Base-by-base conservation (phyloP, 2,888 invertebrate species). In the Kuschelorhynchus macadamiae region DNA sequence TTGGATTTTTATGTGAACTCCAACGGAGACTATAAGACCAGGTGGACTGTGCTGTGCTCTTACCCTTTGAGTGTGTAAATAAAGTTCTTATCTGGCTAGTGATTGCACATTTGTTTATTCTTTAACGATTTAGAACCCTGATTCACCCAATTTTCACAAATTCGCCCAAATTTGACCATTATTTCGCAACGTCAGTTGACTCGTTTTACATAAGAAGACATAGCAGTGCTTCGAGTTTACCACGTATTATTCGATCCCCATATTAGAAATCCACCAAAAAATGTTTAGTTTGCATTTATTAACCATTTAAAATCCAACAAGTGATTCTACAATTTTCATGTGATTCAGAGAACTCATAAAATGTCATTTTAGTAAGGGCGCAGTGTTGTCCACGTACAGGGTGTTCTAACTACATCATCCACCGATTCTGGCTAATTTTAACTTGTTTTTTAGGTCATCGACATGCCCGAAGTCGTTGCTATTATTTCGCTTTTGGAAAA, bases 401-500 rank as follows among this genome's bases (percentile, higher is more conserved):
- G 74, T 75, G 74, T 73, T 70, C 59, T 60, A 67, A 56, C 63
- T 52, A 66, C 61, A 52, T 56, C 42, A 47, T 56, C 49, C 39
- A 14, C 17, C n/a, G 12, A 44, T 55, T 68, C 55, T 36, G 14
- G 32, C 61, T 67, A 72, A 69, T 72, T 73, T 61, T 52, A 63
- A 62, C 33, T 67, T 71, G 67, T 64, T 76, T 87, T 89, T 67
- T 85, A 97, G 97, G 97, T 97, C 88, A 91, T 95, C 88, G 93
- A 97, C 89, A 94, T 96, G 94, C 92, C 91, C 84, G 88, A 92
- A 83, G 96, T 97, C 86, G 88, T 94, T 87, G 95, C 95, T 88
- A 93, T 96, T 87, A 93, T 97, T 88, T 90, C 93, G 86, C 88
- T 92, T 85, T 88, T 97, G 91, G 97, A 97, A 88, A 92, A 90